These are phyloP conservation scores for Meloidogyne hapla DNA, from an alignment of 1,140 invertebrate species.

Conservation along the genomic window DNA sequence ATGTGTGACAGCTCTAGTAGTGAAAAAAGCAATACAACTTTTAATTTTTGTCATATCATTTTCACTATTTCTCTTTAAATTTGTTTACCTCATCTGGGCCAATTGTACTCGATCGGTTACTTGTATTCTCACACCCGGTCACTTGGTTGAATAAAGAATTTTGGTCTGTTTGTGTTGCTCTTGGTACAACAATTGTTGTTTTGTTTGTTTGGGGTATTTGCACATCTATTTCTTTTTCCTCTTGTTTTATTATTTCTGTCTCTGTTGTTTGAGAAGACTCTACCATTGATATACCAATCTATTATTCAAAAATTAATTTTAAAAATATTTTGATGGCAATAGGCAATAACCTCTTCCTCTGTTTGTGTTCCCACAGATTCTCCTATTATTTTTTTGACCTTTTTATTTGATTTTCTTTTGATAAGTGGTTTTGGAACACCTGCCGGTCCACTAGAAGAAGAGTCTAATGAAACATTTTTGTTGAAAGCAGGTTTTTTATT, in stretches of 20 bases:
- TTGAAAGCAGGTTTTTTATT: neutral
- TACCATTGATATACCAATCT: neutral
- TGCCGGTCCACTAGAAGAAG: neutral
- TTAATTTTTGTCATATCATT: too few relatives aligned
- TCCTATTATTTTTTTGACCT: neutral
- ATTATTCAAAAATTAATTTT: neutral
- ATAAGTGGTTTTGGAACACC: neutral
- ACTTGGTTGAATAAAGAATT: constrained; percentile 9
- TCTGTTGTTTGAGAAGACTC: neutral
- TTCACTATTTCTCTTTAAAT: constrained; percentile 22
- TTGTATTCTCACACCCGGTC: neutral
- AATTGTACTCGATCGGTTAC: neutral
- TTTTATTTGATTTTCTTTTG: neutral
- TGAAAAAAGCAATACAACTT: too few relatives aligned
- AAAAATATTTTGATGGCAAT: neutral
- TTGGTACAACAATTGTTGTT: constrained; percentile 18
- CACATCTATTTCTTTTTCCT: neutral
- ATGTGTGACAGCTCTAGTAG: too few relatives aligned
- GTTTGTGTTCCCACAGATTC: constrained; percentile 21
- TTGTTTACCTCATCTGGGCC: neutral
- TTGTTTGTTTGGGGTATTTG: constrained; percentile 10
- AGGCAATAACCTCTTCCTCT: neutral
- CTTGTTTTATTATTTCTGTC: constrained; percentile 10
- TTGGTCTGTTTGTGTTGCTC: constrained; percentile 32
- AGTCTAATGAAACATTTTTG: neutral